Evolutionary conservation across 2,113 vertebrate species (phyloP), one percentile per base, ranked within the genome.

Genomic region (Gnathonemus echidnorhynchus): DNA sequence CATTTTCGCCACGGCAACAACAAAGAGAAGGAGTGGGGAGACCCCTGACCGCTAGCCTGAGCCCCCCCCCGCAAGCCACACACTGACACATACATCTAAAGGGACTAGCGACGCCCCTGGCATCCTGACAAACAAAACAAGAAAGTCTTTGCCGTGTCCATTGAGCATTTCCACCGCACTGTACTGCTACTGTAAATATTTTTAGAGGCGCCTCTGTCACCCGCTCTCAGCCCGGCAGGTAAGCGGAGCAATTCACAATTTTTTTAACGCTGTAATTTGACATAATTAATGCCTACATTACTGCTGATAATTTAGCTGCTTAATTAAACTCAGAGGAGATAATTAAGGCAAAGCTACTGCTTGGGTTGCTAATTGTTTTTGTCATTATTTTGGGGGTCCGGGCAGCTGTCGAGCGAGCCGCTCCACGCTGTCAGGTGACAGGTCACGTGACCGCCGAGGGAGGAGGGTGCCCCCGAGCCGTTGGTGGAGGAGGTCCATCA

Each of bases 241-340:
- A 95, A 96, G 96, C 95, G 24, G 91, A 96, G 96, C 97, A 97
- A 96, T 95, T 97, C 96, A 97, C 96, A 96, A 96, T 96, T 96
- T 96, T 97, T 97, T 97, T 97, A 97, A 96, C 96, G 95, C 96
- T 97, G 96, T 97, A 97, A 97, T 97, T 97, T 97, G 95, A 97
- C 96, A 96, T 96, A 97, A 97, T 97, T 97, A 97, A 96, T 96
- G 95, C 96, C 96, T 96, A 96, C 96, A 96, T 97, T 97, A 97
- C 96, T 97, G 97, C 96, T 97, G 97, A 97, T 97, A 97, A 97
- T 97, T 97, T 97, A 97, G 97, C 95, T 96, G 96, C 97, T 97
- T 99, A 99, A 99, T 99, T 99, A 99, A 98, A 97, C 98, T 98
- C 98, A 94, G 97, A 98, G 98, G 98, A 98, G 97, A 98, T 97